phyloP scores from a whole-genome alignment of 2,113 vertebrate species.

The Neodon shergylaensis region DNA sequence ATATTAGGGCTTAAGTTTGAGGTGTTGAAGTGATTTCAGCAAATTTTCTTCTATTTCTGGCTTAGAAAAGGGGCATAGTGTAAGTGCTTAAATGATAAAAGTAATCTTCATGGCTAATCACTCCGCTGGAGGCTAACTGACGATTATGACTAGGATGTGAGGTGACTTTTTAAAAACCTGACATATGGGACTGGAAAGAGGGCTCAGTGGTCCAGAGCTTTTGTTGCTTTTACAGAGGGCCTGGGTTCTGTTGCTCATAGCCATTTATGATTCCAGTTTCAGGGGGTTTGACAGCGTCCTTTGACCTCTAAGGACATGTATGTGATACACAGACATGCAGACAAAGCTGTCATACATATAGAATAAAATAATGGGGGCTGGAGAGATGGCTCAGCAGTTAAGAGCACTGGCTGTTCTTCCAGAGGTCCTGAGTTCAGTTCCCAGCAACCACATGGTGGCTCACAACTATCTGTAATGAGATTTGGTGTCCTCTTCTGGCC shows the following conservation, averaged over 20 bases:
- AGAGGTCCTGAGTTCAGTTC: too few relatives aligned
- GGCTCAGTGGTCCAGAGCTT: background rate
- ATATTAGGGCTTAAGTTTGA: background rate
- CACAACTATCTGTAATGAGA: too few relatives aligned
- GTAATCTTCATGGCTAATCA: background rate
- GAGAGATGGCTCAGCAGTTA: too few relatives aligned
- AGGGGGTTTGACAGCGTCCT: background rate
- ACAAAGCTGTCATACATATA: background rate
- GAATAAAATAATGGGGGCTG: background rate
- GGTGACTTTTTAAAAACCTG: background rate
- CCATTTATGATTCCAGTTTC: background rate
- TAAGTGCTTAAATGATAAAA: background rate
- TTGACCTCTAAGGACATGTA: background rate
- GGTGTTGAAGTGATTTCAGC: background rate
- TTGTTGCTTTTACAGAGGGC: background rate
- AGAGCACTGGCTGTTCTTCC: too few relatives aligned
- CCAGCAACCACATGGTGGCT: too few relatives aligned
- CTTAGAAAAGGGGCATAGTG: background rate
- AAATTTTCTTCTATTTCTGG: background rate
- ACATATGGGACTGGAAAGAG: background rate
- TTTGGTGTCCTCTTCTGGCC: too few relatives aligned
- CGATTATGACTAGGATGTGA: background rate
- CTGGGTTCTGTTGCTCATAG: background rate
- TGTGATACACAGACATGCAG: background rate
- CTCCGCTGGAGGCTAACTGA: background rate